These are phyloP conservation scores for Emesis furor DNA, from an alignment of 2,888 invertebrate genomes.

Conservation along the genomic window DNA sequence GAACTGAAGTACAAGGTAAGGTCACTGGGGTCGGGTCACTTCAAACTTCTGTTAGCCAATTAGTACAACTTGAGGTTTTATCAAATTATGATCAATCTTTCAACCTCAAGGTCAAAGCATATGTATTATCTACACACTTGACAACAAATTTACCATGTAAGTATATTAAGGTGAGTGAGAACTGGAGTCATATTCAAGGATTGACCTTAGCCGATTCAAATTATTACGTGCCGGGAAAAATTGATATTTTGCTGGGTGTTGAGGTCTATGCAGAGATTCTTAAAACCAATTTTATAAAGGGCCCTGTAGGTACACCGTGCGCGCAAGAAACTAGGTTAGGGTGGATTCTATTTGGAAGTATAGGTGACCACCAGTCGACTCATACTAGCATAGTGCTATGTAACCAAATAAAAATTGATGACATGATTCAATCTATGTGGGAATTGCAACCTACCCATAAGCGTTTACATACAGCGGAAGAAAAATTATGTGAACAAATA, in stretches of 20 bases:
- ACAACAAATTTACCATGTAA: constrained; percentile 33
- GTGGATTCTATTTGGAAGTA: constrained; percentile 61
- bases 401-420: background rate
- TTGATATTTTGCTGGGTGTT: background rate
- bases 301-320: constrained; percentile 62
- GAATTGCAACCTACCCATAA: constrained; percentile 2
- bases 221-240: no score
- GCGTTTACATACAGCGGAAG: background rate
- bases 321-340: constrained; percentile 63
- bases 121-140: constrained; percentile 38
- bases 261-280: background rate
- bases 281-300: constrained; percentile 38
- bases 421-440: background rate
- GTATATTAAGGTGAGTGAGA: background rate
- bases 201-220: constrained; percentile 44
- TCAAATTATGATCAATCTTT: constrained; percentile 41
- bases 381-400: background rate
- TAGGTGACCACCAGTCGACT: background rate
- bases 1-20: constrained; percentile 23
- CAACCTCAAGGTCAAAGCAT: constrained; percentile 48
- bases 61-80: background rate
- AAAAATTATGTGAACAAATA: constrained; percentile 5
- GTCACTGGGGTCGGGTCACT: constrained; percentile 40
- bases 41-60: constrained; percentile 1
- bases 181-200: constrained; percentile 38